These are phyloP conservation scores for Gnathonemus longibarbis DNA, from an alignment of 2,113 vertebrate species.

Conservation along the genomic window DNA sequence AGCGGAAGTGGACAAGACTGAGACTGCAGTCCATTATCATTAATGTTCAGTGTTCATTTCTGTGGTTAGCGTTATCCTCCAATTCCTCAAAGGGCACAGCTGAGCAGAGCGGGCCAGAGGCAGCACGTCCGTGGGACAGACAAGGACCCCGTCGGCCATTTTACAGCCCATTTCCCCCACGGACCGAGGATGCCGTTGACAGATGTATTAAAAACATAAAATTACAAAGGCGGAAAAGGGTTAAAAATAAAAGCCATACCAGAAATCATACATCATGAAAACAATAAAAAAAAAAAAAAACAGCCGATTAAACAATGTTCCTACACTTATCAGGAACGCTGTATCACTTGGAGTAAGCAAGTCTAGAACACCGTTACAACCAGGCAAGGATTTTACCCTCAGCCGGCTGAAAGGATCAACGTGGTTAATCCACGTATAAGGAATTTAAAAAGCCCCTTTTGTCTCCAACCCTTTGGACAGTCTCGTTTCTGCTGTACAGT, in stretches of 20 bases:
- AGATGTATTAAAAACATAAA: conserved; percentile 43
- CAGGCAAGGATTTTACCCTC: neutral
- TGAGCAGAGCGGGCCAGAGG: conserved; percentile 20
- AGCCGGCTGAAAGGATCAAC: neutral
- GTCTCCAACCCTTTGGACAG: neutral
- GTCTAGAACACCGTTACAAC: neutral
- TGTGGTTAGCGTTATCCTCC: conserved; percentile 14
- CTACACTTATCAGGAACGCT: conserved; percentile 4
- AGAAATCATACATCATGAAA: conserved; percentile 32
- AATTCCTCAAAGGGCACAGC: neutral
- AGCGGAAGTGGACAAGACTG: conserved; percentile 19
- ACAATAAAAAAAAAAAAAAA: conserved; percentile 23
- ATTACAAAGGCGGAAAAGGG: conserved; percentile 18
- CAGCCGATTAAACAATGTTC: neutral
- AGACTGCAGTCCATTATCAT: conserved; percentile 21
- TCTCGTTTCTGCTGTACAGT: neutral
- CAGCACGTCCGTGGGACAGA: neutral
- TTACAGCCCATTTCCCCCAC: neutral
- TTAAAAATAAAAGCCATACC: conserved; percentile 18
- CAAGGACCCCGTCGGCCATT: neutral
- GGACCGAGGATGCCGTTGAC: conserved; percentile 26
- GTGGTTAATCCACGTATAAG: neutral
- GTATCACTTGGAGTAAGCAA: neutral
- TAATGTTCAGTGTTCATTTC: conserved; percentile 21
- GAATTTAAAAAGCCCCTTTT: neutral